phyloP scores from a whole-genome alignment of 2,797 vertebrate genomes.

The Urophycis tenuis region DNA sequence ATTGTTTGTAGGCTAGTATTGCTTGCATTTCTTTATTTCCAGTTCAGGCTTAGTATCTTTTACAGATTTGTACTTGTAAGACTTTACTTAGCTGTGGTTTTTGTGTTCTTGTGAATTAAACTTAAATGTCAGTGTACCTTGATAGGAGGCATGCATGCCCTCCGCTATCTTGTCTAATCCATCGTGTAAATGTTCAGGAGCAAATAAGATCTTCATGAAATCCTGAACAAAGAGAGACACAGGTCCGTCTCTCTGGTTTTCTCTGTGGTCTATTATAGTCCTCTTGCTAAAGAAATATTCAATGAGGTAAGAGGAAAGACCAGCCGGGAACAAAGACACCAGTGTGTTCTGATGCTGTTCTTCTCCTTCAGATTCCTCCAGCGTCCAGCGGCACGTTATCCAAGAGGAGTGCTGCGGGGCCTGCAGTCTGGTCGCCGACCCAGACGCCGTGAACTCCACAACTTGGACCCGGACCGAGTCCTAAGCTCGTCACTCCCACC shows the following conservation, averaged over 20 bases:
- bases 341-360: conserved; percentile 44
- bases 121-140: too few species aligned
- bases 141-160: not conserved
- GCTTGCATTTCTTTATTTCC: too few species aligned
- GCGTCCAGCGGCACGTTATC: conserved; percentile 33
- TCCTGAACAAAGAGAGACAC: not conserved
- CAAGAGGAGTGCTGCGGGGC: conserved; percentile 35
- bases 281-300: not conserved
- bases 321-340: conserved; percentile 52
- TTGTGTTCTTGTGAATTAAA: too few species aligned
- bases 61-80: too few species aligned
- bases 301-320: conserved; percentile 44
- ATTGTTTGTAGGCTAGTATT: too few species aligned
- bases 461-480: conserved; percentile 37
- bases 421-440: not conserved
- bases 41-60: too few species aligned
- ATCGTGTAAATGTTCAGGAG: not conserved
- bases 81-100: too few species aligned
- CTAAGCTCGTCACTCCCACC: not conserved
- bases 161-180: not conserved
- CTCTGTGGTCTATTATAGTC: too few species aligned
- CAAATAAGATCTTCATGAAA: not conserved
- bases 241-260: too few species aligned
- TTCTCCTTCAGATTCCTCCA: conserved; percentile 49
- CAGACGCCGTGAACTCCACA: conserved; percentile 47